Percentiles rank a stretch among this genome's conserved stretches.
These are phyloP conservation scores for Aplysina aerophoba DNA, from an alignment of 37 sponge, comb jelly and placozoan genomes.

Conservation along the genomic window DNA sequence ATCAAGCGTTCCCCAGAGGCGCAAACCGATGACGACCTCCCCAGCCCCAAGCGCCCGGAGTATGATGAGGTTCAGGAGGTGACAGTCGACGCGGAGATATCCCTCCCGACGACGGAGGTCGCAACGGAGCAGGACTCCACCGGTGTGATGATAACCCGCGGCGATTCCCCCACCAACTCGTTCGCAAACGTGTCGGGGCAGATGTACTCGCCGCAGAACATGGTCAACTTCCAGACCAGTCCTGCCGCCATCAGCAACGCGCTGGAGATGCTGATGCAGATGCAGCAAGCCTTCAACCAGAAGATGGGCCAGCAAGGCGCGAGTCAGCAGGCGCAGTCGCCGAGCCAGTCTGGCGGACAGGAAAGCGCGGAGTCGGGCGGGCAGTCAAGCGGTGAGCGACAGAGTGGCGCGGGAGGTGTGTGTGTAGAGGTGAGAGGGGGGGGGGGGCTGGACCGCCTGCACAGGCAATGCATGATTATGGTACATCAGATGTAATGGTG, in stretches of 20 bases:
- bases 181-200: background rate
- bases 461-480: too few relatives aligned
- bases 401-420: too few relatives aligned
- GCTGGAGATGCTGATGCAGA: slow-evolving; percentile 32
- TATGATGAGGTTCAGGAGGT: slow-evolving; percentile 29
- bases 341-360: too few relatives aligned
- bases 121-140: slow-evolving; percentile 27
- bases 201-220: slow-evolving; percentile 5
- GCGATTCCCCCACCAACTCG: background rate
- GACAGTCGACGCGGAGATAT: slow-evolving; percentile 22
- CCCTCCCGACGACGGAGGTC: slow-evolving; percentile 26
- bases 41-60: slow-evolving; percentile 4
- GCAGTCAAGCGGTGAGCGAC: too few relatives aligned
- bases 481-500: too few relatives aligned
- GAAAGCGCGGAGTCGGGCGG: too few relatives aligned
- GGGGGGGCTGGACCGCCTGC: too few relatives aligned
- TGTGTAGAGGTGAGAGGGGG: too few relatives aligned
- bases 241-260: slow-evolving; percentile 24
- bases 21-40: background rate
- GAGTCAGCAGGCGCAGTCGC: too few relatives aligned
- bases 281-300: slow-evolving; percentile 30
- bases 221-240: slow-evolving; percentile 31
- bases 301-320: background rate
- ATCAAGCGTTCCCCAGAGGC: background rate
- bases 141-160: background rate